These are phyloP conservation scores for Hippopotamus amphibius DNA, from an alignment of 2,113 vertebrate genomes.

Conservation along the genomic window DNA sequence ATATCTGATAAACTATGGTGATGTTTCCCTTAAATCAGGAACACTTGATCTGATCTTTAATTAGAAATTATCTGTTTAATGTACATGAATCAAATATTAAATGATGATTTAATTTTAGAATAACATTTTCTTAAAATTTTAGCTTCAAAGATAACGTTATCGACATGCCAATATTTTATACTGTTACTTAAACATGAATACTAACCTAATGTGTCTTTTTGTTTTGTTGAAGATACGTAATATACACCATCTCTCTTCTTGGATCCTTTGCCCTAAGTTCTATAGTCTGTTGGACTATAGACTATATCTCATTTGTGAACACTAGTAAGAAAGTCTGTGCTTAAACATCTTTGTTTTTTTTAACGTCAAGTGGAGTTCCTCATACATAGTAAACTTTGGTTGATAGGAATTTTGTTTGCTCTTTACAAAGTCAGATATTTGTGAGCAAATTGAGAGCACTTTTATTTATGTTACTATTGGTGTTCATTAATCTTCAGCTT, in stretches of 20 bases:
- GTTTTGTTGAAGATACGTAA: not conserved
- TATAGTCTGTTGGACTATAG: not conserved
- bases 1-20: not conserved
- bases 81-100: not conserved
- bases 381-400: not conserved
- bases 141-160: not conserved
- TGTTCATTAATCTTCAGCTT: not conserved
- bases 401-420: not conserved
- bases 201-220: not conserved
- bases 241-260: not conserved
- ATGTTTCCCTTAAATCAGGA: not conserved
- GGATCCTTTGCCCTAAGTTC: accelerated
- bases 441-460: not conserved
- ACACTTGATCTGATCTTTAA: not conserved
- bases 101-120: not conserved
- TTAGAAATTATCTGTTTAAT: not conserved
- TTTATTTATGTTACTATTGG: not conserved
- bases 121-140: not conserved
- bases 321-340: not conserved
- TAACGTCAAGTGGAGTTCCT: not conserved
- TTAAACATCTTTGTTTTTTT: not conserved
- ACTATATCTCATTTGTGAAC: not conserved
- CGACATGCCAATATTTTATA: not conserved
- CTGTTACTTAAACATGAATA: not conserved
- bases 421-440: not conserved